A percentile compares a stretch with the other conserved stretches of the same genome.
Evolutionary conservation across 1,140 invertebrate species (phyloP).

Genomic region (Phymastichus coffea): DNA sequence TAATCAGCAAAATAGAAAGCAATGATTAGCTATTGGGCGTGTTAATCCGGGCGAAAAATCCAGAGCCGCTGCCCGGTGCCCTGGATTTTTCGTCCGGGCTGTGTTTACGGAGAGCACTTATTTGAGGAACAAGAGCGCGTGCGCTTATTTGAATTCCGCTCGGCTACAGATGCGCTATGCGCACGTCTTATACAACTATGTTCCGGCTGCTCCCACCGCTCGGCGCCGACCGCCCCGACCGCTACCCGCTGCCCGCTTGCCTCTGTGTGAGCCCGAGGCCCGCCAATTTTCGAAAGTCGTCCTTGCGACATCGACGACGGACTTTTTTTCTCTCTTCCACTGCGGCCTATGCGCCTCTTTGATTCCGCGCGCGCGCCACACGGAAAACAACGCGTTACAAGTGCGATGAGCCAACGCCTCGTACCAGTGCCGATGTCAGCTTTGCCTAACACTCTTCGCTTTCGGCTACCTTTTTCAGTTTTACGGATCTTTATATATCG

Average conservation of each 20-base stretch:
- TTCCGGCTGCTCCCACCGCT: too few relatives aligned
- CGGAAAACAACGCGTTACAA: not conserved
- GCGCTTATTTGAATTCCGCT: not conserved
- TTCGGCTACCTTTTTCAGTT: too few relatives aligned
- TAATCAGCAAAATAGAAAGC: too few relatives aligned
- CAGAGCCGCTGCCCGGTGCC: too few relatives aligned
- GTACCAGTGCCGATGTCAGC: too few relatives aligned
- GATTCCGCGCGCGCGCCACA: not conserved
- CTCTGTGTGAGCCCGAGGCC: not conserved
- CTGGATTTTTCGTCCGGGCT: too few relatives aligned
- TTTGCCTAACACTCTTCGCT: too few relatives aligned
- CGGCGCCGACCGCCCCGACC: too few relatives aligned
- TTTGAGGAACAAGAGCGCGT: not conserved
- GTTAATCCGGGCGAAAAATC: too few relatives aligned
- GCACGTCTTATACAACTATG: slow-evolving; percentile 6
- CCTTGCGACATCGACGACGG: slow-evolving; percentile 5
- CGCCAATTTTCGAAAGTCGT: slow-evolving; percentile 20
- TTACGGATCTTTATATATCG: too few relatives aligned
- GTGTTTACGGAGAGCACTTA: not conserved
- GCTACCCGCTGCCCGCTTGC: too few relatives aligned
- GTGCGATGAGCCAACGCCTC: not conserved
- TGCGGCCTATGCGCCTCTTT: not conserved
- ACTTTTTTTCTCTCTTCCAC: not conserved
- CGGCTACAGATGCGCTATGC: not conserved
- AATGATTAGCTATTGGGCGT: slow-evolving; percentile 9